These are phyloP conservation scores for Pangasius krempfi DNA, from an alignment of 2,797 vertebrate genomes.

Conservation along the genomic window DNA sequence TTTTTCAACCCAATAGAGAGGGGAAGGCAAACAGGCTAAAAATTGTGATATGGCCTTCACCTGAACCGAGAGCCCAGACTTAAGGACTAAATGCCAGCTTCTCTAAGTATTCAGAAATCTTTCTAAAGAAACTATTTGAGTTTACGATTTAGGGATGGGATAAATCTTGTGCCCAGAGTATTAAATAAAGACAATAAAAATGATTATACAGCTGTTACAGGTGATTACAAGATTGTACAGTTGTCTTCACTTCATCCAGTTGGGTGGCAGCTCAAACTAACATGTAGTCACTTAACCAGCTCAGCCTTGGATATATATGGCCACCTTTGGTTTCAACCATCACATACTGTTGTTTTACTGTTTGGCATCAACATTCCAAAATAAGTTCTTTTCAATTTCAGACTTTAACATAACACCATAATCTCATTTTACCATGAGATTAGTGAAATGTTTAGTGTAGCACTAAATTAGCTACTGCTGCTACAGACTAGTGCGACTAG, in stretches of 20 bases:
- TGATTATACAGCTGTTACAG: not conserved
- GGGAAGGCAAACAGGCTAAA: slow-evolving; percentile 19
- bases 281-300: not conserved
- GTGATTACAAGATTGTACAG: not conserved
- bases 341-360: not conserved
- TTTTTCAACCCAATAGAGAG: slow-evolving; percentile 25
- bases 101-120: slow-evolving; percentile 30
- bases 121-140: slow-evolving; percentile 57
- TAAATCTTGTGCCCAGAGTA: not conserved
- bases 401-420: not conserved
- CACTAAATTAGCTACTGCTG: not conserved
- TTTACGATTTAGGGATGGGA: not conserved
- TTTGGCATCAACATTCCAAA: not conserved
- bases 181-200: not conserved
- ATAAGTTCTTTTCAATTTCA: not conserved
- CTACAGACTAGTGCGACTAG: not conserved
- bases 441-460: not conserved
- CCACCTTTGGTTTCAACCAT: not conserved
- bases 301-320: not conserved
- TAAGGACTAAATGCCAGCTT: slow-evolving; percentile 1
- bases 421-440: not conserved
- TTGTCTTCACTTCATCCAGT: not conserved
- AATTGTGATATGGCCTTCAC: slow-evolving; percentile 22
- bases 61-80: slow-evolving; percentile 17
- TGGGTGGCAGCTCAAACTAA: not conserved